These are phyloP conservation scores for Onchidella celtica DNA, from an alignment of 2,888 invertebrate genomes.

Conservation along the genomic window DNA sequence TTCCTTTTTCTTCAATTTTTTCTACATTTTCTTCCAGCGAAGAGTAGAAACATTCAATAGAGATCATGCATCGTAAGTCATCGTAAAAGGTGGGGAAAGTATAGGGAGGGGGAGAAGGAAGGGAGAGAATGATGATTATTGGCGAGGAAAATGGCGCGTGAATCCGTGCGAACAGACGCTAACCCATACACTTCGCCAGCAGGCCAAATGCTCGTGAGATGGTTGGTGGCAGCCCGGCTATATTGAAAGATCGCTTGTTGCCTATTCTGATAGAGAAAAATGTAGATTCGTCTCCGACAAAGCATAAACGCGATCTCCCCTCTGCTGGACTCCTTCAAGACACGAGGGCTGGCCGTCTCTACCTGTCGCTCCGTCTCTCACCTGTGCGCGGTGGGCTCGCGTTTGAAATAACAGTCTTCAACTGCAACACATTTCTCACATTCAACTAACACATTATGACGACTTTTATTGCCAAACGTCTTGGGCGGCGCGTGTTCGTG, in stretches of 20 bases:
- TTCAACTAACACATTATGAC: neutral
- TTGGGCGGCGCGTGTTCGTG: neutral
- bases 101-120: neutral
- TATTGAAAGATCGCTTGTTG: neutral
- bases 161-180: no score
- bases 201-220: neutral
- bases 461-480: neutral
- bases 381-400: neutral
- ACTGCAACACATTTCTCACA: neutral
- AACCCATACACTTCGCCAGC: neutral
- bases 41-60: neutral
- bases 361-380: conserved; percentile 14
- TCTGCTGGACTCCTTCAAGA: neutral
- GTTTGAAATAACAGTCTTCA: neutral
- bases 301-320: neutral
- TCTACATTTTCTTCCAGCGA: conserved; percentile 1
- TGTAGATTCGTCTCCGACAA: neutral
- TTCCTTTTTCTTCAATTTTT: neutral
- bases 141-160: no score
- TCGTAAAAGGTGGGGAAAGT: neutral
- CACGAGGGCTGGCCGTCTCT: neutral
- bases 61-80: neutral
- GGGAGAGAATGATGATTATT: neutral
- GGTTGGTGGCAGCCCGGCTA: neutral
- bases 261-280: neutral